Percentiles rank a stretch among this genome's conserved stretches.
Evolutionary conservation across 2,888 invertebrate genomes (phyloP).

Genomic region (Trissolcus brochymenae): DNA sequence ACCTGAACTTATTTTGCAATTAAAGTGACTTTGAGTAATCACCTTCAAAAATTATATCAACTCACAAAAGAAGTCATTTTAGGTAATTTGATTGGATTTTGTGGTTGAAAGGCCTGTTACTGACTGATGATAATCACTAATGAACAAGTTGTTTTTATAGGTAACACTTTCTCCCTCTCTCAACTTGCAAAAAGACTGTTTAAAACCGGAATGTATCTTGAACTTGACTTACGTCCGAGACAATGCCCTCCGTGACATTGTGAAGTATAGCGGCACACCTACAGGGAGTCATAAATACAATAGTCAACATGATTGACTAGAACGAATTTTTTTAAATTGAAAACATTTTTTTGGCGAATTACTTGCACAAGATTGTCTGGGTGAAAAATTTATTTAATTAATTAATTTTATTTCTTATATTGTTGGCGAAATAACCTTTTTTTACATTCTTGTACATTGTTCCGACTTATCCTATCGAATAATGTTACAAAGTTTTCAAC

Average conservation of each 20-base stretch:
- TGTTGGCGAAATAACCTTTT: not conserved
- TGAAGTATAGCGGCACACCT: constrained; percentile 10
- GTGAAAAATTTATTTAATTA: too few relatives aligned
- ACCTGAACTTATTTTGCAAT: too few relatives aligned
- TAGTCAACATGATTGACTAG: not conserved
- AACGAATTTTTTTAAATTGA: not conserved
- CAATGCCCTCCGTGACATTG: constrained; percentile 25
- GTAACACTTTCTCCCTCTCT: constrained; percentile 69
- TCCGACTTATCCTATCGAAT: not conserved
- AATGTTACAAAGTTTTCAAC: constrained; percentile 6
- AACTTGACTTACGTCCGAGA: constrained; percentile 59
- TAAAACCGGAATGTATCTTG: constrained; percentile 59
- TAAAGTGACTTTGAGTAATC: not conserved
- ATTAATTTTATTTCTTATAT: too few relatives aligned
- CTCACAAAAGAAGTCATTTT: constrained; percentile 67
- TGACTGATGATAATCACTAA: constrained; percentile 65
- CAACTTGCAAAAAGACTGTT: constrained; percentile 32
- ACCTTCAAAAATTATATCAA: constrained; percentile 41
- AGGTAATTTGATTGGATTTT: constrained; percentile 39
- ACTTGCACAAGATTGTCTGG: too few relatives aligned
- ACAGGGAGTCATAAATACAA: constrained; percentile 23
- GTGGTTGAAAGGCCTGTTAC: constrained; percentile 61
- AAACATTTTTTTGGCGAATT: too few relatives aligned
- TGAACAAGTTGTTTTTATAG: constrained; percentile 71
- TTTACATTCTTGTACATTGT: not conserved